A percentile compares a stretch with the other conserved stretches of the same genome.
Evolutionary conservation across 2,797 vertebrate genomes (phyloP).

Genomic region (Melanotaenia trifasciata): DNA sequence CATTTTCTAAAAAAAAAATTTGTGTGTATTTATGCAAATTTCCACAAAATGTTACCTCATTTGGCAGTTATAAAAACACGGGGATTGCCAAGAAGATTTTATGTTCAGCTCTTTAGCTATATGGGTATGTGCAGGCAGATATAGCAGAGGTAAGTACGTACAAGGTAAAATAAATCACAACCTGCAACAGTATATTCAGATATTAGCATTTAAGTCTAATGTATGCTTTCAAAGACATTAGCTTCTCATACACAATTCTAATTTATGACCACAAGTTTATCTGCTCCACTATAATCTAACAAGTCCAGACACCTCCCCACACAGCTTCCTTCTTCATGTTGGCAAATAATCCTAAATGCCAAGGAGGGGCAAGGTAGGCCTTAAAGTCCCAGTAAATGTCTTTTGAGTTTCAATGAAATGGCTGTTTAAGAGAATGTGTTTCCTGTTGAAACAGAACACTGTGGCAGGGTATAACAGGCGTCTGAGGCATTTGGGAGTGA

Average conservation of each 20-base stretch:
- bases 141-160: neutral
- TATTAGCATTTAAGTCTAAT: conserved; percentile 11
- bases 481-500: conserved; percentile 23
- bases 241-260: conserved; percentile 11
- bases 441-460: conserved; percentile 54
- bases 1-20: neutral
- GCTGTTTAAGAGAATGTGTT: conserved; percentile 38
- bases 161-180: neutral
- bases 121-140: neutral
- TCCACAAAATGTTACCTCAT: neutral
- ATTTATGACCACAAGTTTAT: conserved; percentile 40
- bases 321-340: conserved; percentile 17
- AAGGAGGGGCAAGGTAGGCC: conserved; percentile 28
- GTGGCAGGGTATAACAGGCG: conserved; percentile 15
- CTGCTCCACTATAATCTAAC: conserved; percentile 16
- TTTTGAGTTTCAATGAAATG: conserved; percentile 33
- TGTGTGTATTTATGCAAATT: neutral
- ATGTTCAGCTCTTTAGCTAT: neutral
- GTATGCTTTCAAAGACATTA: conserved; percentile 19
- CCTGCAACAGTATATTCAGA: conserved; percentile 18
- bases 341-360: conserved; percentile 16
- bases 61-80: neutral
- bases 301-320: conserved; percentile 40
- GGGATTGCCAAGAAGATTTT: neutral
- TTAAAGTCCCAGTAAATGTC: conserved; percentile 27